A percentile compares a stretch with the other conserved stretches of the same genome.
Evolutionary conservation across 2,797 vertebrate species (phyloP).

Genomic region (Pteronotus mesoamericanus): DNA sequence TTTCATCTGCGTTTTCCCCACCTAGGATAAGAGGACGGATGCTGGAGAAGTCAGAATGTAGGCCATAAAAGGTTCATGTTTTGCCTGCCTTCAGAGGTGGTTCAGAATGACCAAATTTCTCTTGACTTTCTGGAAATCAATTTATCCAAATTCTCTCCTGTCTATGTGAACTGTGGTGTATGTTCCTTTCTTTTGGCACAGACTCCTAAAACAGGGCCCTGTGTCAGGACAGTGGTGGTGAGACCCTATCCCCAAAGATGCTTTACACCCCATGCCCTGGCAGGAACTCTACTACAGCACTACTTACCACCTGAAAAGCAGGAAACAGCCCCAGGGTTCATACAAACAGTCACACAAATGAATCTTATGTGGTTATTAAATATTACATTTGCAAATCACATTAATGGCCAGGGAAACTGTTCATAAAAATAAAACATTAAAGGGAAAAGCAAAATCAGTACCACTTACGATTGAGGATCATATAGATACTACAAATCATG

Average conservation of each 20-base stretch:
- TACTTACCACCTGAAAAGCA: neutral
- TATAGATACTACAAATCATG: neutral
- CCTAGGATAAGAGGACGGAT: conserved; percentile 89
- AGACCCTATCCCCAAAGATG: neutral
- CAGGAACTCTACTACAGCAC: neutral
- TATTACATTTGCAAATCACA: neutral
- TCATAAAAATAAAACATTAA: neutral
- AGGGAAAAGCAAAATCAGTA: neutral
- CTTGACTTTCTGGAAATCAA: conserved; percentile 86
- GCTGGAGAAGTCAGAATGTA: conserved; percentile 88
- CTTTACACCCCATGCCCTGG: neutral
- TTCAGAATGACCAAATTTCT: conserved; percentile 86
- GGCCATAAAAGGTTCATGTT: conserved; percentile 87
- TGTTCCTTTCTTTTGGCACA: conserved; percentile 84
- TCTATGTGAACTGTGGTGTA: conserved; percentile 81
- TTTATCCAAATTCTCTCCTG: conserved; percentile 85
- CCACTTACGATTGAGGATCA: neutral
- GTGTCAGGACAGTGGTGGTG: neutral
- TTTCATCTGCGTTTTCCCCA: conserved; percentile 82
- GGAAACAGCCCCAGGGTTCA: neutral
- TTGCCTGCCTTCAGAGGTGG: conserved; percentile 90
- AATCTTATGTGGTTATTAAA: neutral
- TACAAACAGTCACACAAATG: neutral
- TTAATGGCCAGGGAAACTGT: neutral
- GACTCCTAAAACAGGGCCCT: conserved; percentile 88